Evolutionary conservation across 2,888 invertebrate species (phyloP), one percentile per base, ranked within the genome.

Genomic region (Malacosoma neustria): DNA sequence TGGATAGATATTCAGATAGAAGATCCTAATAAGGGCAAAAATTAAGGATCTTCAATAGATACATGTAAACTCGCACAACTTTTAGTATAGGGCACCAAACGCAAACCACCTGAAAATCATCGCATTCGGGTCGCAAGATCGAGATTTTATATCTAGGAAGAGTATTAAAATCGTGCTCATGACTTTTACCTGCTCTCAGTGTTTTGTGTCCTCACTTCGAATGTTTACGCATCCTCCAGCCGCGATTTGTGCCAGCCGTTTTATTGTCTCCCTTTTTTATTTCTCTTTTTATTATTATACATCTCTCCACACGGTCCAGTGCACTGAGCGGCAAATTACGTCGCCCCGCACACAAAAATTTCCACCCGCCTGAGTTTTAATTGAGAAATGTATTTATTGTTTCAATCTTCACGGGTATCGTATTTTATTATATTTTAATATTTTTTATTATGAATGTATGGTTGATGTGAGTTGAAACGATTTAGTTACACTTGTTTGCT

Each of bases 361-460:
- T 51, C 40, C 42, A 40, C 51, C 33, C 42, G 42, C 33, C 37
- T 35, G 54, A 50, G 46, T 61, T 63, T 66, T 60, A 62, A 69
- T 63, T 61, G 61, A 58, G 55, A 61, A 58, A 63, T 61, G 53
- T 63, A 57, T 61, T 59, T 61, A 57, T 63, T 64, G 54, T 63
- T 62, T 54, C 43, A 54, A 49, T 46, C 46, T 50, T 45, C 42
- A 39, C 38, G 14, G 35, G 37, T 30, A 6, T 15, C 34, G 32
- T 30, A 34, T 34, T 37, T 35, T 30, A 13, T 35, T 34, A 13
- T 31, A 11, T 36, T 30, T 14, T 11, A 15, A 36, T 36, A 35
- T 30, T 35, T 34, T 29, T 36, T 9, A 7, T 22, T 22, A 22
- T 9, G 9, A 5, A 6, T 15, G 5, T 5, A 2, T 22, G 22